Base-by-base conservation (phyloP, 2,888 invertebrate species). In the Arctia plantaginis region DNA sequence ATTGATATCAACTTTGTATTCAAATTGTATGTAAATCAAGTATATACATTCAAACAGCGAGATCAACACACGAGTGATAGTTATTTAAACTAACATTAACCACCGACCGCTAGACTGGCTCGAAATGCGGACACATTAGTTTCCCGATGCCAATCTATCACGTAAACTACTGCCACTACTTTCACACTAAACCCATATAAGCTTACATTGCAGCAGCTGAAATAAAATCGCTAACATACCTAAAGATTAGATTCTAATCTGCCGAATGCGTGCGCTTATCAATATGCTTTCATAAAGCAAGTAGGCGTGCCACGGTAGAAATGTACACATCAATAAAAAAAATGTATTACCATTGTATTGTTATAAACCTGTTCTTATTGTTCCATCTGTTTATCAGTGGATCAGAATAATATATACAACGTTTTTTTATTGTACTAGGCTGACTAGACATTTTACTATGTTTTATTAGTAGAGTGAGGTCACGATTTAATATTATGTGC, bases 291-390 rank as follows among this genome's bases (percentile, higher is more conserved):
- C 18, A 70, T 70, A 72, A 66, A 39, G 55, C 51, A 7, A 69
- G 71, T 71, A 35, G 67, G 35, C 80, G 67, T 74, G 68, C 72
- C 65, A 76, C 39, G 59, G 33, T 72, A 66, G 35, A 51, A 69
- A 59, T 13, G 59, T 59, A 59, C 35, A 33, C n/a, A 44, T 44
- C 44, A 44, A 30, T 67, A 44, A n/a, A n/a, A n/a, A n/a, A n/a
- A 30, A 30, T 67, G 44, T 66, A 55, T 69, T 69, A 69, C 35
- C 35, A 33, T 51, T n/a, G 69, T 23, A 51, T 35, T n/a, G 8
- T 33, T 23, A 68, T 33, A n/a, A 51, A 33, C 47, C 27, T 7
- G 18, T 65, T 20, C 41, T 66, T 44, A 67, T 67, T 67, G 66
- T 67, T 30, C 66, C 66, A 67, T 30, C 44, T 67, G 44, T 44